Conservation (phyloP, 2,797 vertebrate species). For the Paguma larvata region DNA sequence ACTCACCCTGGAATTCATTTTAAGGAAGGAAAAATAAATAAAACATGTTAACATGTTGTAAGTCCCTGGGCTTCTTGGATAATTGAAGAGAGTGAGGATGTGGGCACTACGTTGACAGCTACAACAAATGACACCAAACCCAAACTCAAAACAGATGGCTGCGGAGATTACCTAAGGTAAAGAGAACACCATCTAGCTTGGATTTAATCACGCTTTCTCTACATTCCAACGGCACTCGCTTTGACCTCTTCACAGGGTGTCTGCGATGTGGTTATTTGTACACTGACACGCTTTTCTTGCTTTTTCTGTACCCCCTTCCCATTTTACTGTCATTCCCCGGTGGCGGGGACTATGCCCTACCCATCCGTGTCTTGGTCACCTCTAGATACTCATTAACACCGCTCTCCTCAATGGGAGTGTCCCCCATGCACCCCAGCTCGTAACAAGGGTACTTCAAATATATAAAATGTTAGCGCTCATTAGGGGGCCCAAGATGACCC, state of each 20-base stretch:
- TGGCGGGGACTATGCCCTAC: background rate
- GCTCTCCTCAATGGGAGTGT: background rate
- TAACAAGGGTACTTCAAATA: background rate
- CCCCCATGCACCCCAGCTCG: background rate
- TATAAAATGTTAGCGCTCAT: background rate
- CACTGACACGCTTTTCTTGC: background rate
- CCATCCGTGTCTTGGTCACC: rapidly evolving
- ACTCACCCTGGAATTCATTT: background rate
- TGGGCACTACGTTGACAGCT: background rate
- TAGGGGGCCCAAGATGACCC: background rate
- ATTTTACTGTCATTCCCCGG: background rate
- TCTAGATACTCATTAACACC: background rate
- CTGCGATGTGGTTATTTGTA: background rate
- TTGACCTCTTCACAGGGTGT: rapidly evolving
- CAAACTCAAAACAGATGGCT: constrained; percentile 48
- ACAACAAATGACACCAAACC: background rate
- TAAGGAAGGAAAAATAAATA: constrained; percentile 4
- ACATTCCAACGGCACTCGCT: background rate
- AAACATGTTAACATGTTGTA: background rate
- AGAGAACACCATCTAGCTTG: background rate
- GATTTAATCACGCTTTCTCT: background rate
- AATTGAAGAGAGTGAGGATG: background rate
- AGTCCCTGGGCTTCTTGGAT: background rate
- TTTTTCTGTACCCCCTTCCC: background rate
- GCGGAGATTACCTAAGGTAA: background rate